phyloP scores from a whole-genome alignment of 2,113 vertebrate genomes.

The Scopus umbretta region DNA sequence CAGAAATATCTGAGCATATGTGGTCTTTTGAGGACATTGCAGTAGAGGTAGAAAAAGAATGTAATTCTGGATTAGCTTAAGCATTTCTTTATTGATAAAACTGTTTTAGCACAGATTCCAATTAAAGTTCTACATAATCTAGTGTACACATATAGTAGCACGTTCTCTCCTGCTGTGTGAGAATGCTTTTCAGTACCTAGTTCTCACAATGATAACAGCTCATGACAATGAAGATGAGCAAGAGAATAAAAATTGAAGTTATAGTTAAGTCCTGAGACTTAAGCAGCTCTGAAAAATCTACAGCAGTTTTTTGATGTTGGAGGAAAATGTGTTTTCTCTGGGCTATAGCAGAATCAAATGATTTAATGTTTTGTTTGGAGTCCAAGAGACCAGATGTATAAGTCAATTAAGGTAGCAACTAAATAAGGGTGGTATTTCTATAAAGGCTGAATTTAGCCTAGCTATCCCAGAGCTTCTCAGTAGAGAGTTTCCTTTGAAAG shows the following conservation, averaged over 20 bases:
- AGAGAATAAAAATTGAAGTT: background rate
- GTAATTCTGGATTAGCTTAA: background rate
- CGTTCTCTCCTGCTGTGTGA: background rate
- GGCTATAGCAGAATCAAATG: background rate
- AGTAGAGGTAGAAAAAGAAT: background rate
- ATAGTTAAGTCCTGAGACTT: background rate
- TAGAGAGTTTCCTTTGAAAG: background rate
- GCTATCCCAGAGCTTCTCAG: background rate
- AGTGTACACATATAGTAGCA: background rate
- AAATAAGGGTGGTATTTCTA: constrained; percentile 4
- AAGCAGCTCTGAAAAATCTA: background rate
- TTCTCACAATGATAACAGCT: background rate
- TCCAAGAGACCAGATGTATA: constrained; percentile 13
- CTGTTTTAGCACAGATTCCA: background rate
- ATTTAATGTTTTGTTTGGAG: background rate
- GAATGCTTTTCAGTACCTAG: background rate
- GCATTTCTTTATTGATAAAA: background rate
- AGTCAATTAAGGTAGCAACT: constrained; percentile 19
- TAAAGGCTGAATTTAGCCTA: background rate
- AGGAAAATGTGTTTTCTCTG: background rate
- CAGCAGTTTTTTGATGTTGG: background rate
- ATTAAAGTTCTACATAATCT: background rate
- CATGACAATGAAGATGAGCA: background rate
- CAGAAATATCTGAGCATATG: constrained; percentile 11
- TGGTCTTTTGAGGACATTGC: background rate